Evolutionary conservation across 2,888 invertebrate species (phyloP), one percentile per base, ranked within the genome.

Genomic region (Sylvicola fuscatus): DNA sequence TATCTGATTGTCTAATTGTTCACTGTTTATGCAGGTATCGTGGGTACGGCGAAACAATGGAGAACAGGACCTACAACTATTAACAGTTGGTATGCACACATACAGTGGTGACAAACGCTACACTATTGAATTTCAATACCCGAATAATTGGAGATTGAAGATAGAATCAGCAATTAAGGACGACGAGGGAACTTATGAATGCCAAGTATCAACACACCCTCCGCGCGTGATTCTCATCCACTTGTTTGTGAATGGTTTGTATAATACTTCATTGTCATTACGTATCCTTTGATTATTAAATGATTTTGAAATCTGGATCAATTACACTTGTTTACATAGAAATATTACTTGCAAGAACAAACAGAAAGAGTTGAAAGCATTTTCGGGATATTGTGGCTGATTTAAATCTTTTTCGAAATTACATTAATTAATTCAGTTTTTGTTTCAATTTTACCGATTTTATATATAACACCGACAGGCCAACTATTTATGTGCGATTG

Each of bases 31-130:
- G 5, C 55, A 77, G 76, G 76, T 77, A 39, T 73, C 75, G 15
- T 77, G 77, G 77, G 64, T 76, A 37, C 61, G 70, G 26, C 60
- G 66, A 45, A 70, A 70, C 39, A 64, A 67, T 14, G 70, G 69
- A 41, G 66, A 68, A 40, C 67, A 73, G 47, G 70, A 68, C 42
- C 60, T 76, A 45, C 70, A 72, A 48, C 53, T 77, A 35, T 57
- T 77, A 10, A 77, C 77, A 2, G 65, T 76, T 33, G 72, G 74
- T 29, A 59, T 68, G 43, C 69, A 70, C 38, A 71, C 73, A 10
- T 75, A 76, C 43, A 72, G 72, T 14, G 70, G 74, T 26, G 75
- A 75, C 51, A 55, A 64, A 28, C 66, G 70, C 56, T 70, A 58
- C 34, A 56, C 60, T 38, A 58, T 64, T 47, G 61, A 64, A 47